A percentile compares a stretch with the other conserved stretches of the same genome.
phyloP scores from a whole-genome alignment of 2,888 invertebrate genomes.

The Isoperla grammatica region DNA sequence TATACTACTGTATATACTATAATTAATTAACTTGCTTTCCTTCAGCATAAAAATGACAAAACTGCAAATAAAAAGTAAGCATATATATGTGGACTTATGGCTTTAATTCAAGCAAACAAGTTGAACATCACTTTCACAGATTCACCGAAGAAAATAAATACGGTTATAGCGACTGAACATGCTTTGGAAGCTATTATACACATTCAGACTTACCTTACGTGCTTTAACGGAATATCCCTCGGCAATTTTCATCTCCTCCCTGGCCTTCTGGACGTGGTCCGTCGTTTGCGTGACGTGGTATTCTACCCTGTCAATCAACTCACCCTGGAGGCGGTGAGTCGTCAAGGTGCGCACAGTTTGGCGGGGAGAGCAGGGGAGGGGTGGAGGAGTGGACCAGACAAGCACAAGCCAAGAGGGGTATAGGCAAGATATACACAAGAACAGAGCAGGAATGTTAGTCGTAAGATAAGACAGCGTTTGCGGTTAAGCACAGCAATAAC shows the following conservation, averaged over 20 bases:
- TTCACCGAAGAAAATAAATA: slow-evolving; percentile 45
- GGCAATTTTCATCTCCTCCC: slow-evolving; percentile 71
- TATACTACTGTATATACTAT: too few relatives aligned
- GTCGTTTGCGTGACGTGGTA: slow-evolving; percentile 84
- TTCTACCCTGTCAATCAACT: slow-evolving; percentile 91
- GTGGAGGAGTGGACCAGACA: slow-evolving; percentile 20
- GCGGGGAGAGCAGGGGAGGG: slow-evolving; percentile 38
- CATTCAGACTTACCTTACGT: slow-evolving; percentile 65
- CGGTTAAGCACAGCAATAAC: slow-evolving; percentile 4
- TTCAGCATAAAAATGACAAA: too few relatives aligned
- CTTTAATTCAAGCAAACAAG: too few relatives aligned
- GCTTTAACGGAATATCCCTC: slow-evolving; percentile 81
- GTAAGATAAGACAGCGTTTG: slow-evolving; percentile 17
- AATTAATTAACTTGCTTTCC: too few relatives aligned
- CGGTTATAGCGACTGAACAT: neutral
- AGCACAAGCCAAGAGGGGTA: slow-evolving; percentile 2
- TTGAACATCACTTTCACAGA: neutral
- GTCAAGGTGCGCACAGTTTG: slow-evolving; percentile 1
- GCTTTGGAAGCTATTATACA: slow-evolving; percentile 20
- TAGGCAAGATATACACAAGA: slow-evolving; percentile 2
- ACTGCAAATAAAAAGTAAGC: too few relatives aligned
- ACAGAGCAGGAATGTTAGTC: neutral
- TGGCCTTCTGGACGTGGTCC: slow-evolving; percentile 77
- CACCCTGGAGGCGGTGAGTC: slow-evolving; percentile 59
- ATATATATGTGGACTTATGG: too few relatives aligned